Conservation (phyloP, 2,113 vertebrate genomes). For the Triplophysa rosa region DNA sequence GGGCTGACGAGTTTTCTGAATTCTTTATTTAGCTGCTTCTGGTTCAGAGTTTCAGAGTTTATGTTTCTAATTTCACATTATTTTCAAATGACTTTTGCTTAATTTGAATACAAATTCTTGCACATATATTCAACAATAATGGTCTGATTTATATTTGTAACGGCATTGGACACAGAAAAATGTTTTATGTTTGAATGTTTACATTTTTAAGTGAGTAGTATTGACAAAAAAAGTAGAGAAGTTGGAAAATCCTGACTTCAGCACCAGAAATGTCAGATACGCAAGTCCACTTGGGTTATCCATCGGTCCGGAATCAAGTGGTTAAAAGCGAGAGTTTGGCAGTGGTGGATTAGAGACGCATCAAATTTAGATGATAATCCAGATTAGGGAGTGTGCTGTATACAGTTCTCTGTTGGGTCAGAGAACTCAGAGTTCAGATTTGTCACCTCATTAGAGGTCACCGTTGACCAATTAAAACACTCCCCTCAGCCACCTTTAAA, state of each 20-base stretch:
- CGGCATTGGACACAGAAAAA: background rate
- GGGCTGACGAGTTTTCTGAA: background rate
- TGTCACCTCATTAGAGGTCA: slow-evolving; percentile 30
- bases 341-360: slow-evolving; percentile 63
- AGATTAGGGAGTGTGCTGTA: slow-evolving; percentile 65
- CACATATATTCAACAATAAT: background rate
- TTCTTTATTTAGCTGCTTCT: background rate
- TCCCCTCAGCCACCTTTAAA: background rate
- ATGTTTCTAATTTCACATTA: too few relatives aligned
- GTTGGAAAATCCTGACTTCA: background rate
- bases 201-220: background rate
- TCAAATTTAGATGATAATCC: slow-evolving; percentile 73
- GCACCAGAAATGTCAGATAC: background rate
- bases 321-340: slow-evolving; percentile 48
- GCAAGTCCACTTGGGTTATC: background rate
- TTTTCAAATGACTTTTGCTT: background rate
- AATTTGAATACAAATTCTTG: background rate
- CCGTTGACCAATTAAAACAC: background rate
- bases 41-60: background rate
- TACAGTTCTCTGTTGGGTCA: slow-evolving; percentile 30
- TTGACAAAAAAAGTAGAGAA: background rate
- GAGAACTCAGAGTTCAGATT: slow-evolving; percentile 51
- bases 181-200: background rate
- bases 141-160: background rate
- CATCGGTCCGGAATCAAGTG: slow-evolving; percentile 44